Conservation (phyloP, 2,888 invertebrate genomes). For the Drosophila helvetica region DNA sequence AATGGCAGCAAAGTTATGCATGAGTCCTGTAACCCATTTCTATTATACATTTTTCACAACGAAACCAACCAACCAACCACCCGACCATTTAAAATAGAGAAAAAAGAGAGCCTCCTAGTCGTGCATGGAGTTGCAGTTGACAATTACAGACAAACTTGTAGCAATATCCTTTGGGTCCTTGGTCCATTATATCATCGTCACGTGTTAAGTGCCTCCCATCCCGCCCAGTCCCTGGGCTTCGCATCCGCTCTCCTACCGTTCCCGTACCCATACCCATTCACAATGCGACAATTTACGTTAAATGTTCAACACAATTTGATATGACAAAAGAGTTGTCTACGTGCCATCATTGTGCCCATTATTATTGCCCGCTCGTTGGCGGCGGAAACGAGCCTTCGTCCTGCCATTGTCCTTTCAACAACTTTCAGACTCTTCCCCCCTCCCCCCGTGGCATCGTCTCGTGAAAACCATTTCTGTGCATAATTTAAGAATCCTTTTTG, state of each 20-base stretch:
- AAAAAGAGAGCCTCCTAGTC: constrained; percentile 7
- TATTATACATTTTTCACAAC: constrained; percentile 20
- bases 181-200: constrained; percentile 41
- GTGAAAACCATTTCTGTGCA: constrained; percentile 31
- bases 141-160: constrained; percentile 48
- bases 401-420: constrained; percentile 68
- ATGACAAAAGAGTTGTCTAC: constrained; percentile 78
- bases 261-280: constrained; percentile 19
- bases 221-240: constrained; percentile 6
- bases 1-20: constrained; percentile 24
- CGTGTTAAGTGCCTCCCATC: constrained; percentile 68
- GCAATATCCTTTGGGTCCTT: constrained; percentile 41
- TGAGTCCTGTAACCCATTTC: constrained; percentile 33
- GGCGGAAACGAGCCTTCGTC: constrained; percentile 38
- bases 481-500: constrained; percentile 63
- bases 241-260: constrained; percentile 1
- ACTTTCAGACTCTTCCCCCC: constrained; percentile 7
- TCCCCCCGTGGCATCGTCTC: not conserved
- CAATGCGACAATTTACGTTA: constrained; percentile 77
- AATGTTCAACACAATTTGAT: constrained; percentile 75
- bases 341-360: constrained; percentile 72
- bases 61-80: not conserved
- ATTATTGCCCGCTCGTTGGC: constrained; percentile 55
- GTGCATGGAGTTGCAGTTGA: constrained; percentile 29
- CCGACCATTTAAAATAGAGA: not conserved